A percentile compares a stretch with the other conserved stretches of the same genome.
Evolutionary conservation across 2,888 invertebrate genomes (phyloP).

Genomic region (Conops quadrifasciatus): DNA sequence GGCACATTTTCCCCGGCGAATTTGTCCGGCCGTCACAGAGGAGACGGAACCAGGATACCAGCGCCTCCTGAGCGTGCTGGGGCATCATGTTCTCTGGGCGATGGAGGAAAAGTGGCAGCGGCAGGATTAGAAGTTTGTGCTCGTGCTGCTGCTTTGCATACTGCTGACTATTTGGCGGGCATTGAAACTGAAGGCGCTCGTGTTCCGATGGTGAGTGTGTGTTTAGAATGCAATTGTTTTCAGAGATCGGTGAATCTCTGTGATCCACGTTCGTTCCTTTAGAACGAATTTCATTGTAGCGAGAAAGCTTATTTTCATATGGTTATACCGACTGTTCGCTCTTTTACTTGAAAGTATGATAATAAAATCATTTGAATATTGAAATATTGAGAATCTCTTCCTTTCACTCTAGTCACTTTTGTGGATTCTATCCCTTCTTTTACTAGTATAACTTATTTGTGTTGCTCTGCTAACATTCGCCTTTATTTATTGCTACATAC

Average conservation of each 20-base stretch:
- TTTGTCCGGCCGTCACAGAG: conserved; percentile 22
- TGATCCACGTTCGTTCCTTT: too few species aligned
- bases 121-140: conserved; percentile 2
- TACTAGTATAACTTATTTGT: too few species aligned
- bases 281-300: too few species aligned
- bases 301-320: too few species aligned
- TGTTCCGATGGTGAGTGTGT: conserved; percentile 35
- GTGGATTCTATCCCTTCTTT: too few species aligned
- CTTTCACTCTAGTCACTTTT: too few species aligned
- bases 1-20: conserved; percentile 31
- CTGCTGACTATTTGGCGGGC: conserved; percentile 23
- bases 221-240: conserved; percentile 1
- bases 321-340: too few species aligned
- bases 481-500: too few species aligned
- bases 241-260: not conserved
- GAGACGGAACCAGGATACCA: not conserved
- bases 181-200: conserved; percentile 13
- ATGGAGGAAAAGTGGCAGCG: not conserved
- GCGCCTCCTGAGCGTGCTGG: not conserved
- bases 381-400: too few species aligned
- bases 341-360: too few species aligned
- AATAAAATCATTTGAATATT: too few species aligned
- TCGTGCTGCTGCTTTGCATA: not conserved
- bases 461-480: too few species aligned
- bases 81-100: not conserved